Conservation (phyloP, 2,113 vertebrate species). For the Myrmecophaga tridactyla region DNA sequence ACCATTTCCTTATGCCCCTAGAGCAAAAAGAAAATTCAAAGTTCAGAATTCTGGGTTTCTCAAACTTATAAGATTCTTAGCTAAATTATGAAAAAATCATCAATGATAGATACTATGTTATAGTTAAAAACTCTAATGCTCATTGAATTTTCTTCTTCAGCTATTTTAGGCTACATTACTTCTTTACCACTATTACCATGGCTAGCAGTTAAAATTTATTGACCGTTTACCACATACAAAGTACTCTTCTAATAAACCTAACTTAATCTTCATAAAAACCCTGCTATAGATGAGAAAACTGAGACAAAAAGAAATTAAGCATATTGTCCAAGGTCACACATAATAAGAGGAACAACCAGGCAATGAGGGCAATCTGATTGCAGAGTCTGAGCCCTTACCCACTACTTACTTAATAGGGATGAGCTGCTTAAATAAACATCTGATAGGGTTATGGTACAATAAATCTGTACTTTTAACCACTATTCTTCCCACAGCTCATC, state of each 20-base stretch:
- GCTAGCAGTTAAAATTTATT: not conserved
- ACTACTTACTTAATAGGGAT: not conserved
- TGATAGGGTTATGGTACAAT: not conserved
- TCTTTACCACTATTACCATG: not conserved
- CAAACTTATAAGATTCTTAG: constrained; percentile 1
- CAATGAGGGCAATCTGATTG: not conserved
- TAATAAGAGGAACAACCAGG: not conserved
- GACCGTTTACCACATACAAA: not conserved
- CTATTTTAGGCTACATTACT: constrained; percentile 32
- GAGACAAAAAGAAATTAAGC: not conserved
- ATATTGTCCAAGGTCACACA: not conserved
- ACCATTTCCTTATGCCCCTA: constrained; percentile 97
- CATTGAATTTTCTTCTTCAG: constrained; percentile 11
- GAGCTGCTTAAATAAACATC: not conserved
- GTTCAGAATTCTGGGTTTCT: not conserved
- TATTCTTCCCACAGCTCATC: not conserved
- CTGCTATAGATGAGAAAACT: not conserved
- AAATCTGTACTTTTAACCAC: not conserved
- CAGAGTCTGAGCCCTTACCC: not conserved
- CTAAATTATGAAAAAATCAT: constrained; percentile 29
- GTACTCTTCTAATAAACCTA: not conserved
- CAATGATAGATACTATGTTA: not conserved
- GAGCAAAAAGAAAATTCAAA: constrained; percentile 65
- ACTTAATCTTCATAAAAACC: constrained; percentile 18
- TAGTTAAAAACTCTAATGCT: constrained; percentile 12